Percentiles rank a stretch among this genome's conserved stretches.
Evolutionary conservation across 2,888 invertebrate genomes (phyloP).

Genomic region (Tetramorium bicarinatum): DNA sequence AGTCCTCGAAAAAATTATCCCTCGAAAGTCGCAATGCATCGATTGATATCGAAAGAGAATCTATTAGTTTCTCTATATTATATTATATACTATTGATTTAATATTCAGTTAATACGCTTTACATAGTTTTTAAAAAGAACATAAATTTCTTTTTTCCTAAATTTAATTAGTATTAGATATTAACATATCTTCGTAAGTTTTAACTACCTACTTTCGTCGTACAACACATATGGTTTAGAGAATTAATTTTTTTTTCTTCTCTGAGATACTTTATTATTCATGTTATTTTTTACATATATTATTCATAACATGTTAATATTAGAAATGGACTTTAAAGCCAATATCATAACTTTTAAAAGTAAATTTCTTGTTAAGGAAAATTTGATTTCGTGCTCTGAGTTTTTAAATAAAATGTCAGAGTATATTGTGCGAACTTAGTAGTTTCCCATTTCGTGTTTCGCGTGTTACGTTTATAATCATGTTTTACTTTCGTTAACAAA

Average conservation of each 20-base stretch:
- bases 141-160: background rate
- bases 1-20: background rate
- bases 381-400: background rate
- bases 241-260: background rate
- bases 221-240: background rate
- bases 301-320: background rate
- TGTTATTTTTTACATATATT: background rate
- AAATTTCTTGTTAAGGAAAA: background rate
- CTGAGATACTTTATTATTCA: background rate
- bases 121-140: background rate
- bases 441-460: background rate
- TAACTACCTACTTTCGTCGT: background rate
- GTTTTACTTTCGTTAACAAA: background rate
- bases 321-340: background rate
- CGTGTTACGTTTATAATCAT: background rate
- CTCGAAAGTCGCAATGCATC: background rate
- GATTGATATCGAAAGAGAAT: background rate
- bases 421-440: background rate
- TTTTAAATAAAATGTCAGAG: conserved; percentile 15
- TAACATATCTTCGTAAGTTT: background rate
- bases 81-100: background rate
- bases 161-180: background rate
- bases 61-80: background rate
- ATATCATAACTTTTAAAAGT: background rate
- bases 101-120: background rate